These are phyloP conservation scores for Baryphthengus martii DNA, from an alignment of 2,113 vertebrate species.

Conservation along the genomic window DNA sequence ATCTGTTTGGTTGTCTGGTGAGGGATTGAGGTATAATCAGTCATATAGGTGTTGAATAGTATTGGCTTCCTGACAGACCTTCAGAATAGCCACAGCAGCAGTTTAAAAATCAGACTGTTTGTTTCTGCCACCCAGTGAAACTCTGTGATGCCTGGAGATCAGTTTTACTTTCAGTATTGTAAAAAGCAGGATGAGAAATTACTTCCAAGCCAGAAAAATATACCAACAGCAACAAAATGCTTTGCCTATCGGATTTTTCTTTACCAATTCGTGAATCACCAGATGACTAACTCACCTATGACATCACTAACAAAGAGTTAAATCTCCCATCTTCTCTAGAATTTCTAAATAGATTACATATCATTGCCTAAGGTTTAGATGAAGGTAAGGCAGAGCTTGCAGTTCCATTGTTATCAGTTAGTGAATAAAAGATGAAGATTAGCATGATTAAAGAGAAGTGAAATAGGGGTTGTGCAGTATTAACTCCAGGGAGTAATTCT, in stretches of 20 bases:
- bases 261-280: background rate
- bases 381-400: constrained; percentile 12
- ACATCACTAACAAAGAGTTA: background rate
- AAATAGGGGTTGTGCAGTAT: background rate
- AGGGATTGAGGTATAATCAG: constrained; percentile 46
- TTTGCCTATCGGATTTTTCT: background rate
- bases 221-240: background rate
- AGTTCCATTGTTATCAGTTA: constrained; percentile 18
- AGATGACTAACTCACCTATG: background rate
- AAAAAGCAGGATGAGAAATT: background rate
- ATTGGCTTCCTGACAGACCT: constrained; percentile 54
- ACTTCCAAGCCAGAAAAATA: background rate
- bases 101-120: constrained; percentile 17
- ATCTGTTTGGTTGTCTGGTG: constrained; percentile 61
- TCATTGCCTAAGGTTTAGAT: background rate
- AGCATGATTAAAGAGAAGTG: constrained; percentile 38
- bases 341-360: background rate
- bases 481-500: constrained; percentile 34
- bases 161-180: background rate
- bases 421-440: constrained; percentile 65
- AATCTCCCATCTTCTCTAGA: background rate
- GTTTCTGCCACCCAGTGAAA: constrained; percentile 26
- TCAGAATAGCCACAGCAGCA: background rate
- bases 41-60: constrained; percentile 58
- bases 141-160: background rate